Conservation (phyloP, 2,888 invertebrate species). For the Dicyrtoma fusca region DNA sequence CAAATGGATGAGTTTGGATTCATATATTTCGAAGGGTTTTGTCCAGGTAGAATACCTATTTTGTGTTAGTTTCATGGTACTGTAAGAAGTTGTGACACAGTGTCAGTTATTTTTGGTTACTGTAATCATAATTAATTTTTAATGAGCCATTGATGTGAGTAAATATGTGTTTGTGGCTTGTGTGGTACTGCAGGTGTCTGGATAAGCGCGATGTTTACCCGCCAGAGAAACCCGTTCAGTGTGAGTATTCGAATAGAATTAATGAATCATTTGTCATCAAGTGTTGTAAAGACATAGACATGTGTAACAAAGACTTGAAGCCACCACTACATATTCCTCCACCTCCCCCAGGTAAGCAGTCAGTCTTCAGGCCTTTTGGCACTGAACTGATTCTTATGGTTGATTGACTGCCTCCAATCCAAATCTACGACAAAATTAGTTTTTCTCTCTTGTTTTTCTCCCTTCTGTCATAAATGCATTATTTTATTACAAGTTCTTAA, state of each 20-base stretch:
- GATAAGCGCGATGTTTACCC: constrained; percentile 73
- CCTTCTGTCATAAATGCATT: too few relatives aligned
- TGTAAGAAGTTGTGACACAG: too few relatives aligned
- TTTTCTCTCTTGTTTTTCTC: too few relatives aligned
- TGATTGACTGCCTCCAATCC: constrained; percentile 35
- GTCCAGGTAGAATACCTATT: too few relatives aligned
- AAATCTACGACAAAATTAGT: not conserved
- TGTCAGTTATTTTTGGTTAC: not conserved
- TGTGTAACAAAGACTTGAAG: constrained; percentile 75
- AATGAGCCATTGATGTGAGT: not conserved
- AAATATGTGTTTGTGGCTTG: constrained; percentile 1
- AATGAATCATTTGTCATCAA: constrained; percentile 77
- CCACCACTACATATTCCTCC: constrained; percentile 66
- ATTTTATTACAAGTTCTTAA: too few relatives aligned
- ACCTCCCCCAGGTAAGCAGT: constrained; percentile 50
- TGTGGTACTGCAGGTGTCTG: constrained; percentile 70
- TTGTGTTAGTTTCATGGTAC: too few relatives aligned
- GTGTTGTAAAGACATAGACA: constrained; percentile 75
- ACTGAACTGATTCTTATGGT: constrained; percentile 3
- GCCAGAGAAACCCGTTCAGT: constrained; percentile 79
- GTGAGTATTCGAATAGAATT: constrained; percentile 74
- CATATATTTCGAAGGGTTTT: too few relatives aligned
- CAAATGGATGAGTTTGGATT: too few relatives aligned
- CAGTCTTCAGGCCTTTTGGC: constrained; percentile 10
- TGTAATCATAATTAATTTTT: not conserved